These are phyloP conservation scores for Sylvietta virens DNA, from an alignment of 2,113 vertebrate genomes.

Conservation along the genomic window DNA sequence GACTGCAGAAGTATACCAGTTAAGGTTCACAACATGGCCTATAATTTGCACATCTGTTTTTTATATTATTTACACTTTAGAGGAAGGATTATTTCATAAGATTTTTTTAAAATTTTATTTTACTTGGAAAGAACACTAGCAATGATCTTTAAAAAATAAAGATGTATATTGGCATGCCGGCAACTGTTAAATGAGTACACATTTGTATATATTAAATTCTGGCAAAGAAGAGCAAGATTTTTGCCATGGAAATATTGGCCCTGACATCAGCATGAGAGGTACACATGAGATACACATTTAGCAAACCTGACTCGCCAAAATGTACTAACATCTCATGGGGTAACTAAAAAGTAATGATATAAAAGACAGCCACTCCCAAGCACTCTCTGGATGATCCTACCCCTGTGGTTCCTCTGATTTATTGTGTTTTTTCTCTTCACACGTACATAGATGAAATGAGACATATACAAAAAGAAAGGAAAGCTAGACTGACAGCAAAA, in stretches of 20 bases:
- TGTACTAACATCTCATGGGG: not conserved
- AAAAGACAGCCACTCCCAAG: not conserved
- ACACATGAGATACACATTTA: not conserved
- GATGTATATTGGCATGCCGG: not conserved
- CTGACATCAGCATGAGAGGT: not conserved
- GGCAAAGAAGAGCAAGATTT: not conserved
- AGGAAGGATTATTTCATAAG: not conserved
- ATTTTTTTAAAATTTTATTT: not conserved
- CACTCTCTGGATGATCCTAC: not conserved
- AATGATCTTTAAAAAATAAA: not conserved
- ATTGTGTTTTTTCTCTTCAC: not conserved
- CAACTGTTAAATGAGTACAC: not conserved
- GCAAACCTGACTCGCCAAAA: not conserved
- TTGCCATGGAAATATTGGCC: not conserved
- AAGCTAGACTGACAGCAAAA: not conserved
- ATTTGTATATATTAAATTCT: not conserved
- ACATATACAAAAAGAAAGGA: not conserved
- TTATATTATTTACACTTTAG: not conserved
- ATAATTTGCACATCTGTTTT: not conserved
- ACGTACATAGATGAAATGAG: rapidly evolving
- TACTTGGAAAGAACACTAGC: not conserved
- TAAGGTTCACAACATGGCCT: not conserved
- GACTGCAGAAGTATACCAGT: not conserved
- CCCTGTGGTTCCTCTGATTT: not conserved
- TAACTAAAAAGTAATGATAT: not conserved